phyloP scores from a whole-genome alignment of 1,140 invertebrate species.

The Drosophila bocqueti region DNA sequence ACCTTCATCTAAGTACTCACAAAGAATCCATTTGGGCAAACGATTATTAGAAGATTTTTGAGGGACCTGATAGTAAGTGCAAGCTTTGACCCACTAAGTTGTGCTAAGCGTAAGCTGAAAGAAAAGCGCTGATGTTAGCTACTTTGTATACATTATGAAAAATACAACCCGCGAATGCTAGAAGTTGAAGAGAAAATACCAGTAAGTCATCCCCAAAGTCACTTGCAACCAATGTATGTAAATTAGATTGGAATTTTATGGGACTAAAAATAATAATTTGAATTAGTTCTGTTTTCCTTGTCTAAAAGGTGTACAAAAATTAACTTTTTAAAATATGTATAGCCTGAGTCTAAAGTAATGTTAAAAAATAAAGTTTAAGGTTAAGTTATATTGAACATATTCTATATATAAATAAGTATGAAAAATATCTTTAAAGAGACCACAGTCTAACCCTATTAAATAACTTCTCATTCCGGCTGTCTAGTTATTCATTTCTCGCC shows the following conservation, averaged over 20 bases:
- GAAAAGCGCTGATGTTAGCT: constrained; percentile 52
- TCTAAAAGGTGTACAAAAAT: too few relatives aligned
- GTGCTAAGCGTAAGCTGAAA: constrained; percentile 49
- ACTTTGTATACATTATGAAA: background rate
- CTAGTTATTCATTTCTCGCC: constrained; percentile 15
- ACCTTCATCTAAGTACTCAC: constrained; percentile 35
- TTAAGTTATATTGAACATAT: background rate
- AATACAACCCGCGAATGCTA: constrained; percentile 6
- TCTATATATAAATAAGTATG: background rate
- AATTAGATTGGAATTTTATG: background rate
- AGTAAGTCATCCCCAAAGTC: constrained; percentile 1
- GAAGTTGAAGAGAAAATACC: constrained; percentile 26
- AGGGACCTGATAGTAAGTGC: constrained; percentile 20
- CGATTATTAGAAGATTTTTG: constrained; percentile 23
- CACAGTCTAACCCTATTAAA: constrained; percentile 15
- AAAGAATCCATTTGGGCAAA: constrained; percentile 45
- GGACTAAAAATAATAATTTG: background rate
- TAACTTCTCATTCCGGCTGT: constrained; percentile 13
- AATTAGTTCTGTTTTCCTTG: too few relatives aligned
- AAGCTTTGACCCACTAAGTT: constrained; percentile 35
- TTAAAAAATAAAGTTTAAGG: background rate
- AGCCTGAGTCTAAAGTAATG: too few relatives aligned
- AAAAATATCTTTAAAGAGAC: background rate
- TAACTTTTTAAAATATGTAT: too few relatives aligned
- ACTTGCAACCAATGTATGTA: background rate